Evolutionary conservation across 2,113 vertebrate species (phyloP).

Genomic region (Megaceryle torquata): DNA sequence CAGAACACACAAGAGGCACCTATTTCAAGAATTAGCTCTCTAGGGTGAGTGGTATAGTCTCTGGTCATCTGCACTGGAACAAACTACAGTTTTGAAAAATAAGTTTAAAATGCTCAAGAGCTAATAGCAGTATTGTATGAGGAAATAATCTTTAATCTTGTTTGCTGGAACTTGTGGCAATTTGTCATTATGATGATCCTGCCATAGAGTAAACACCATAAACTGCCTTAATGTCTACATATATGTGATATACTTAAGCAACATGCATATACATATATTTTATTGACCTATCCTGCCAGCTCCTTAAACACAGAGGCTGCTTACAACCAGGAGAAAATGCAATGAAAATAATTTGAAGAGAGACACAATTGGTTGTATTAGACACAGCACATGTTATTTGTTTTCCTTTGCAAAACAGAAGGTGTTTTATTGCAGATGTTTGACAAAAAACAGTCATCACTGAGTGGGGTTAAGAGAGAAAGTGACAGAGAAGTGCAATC

Average conservation of each 20-base stretch:
- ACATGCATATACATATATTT: not conserved
- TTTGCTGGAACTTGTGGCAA: not conserved
- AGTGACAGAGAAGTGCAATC: not conserved
- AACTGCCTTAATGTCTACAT: not conserved
- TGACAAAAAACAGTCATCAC: not conserved
- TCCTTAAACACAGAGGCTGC: conserved; percentile 25
- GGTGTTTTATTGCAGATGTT: not conserved
- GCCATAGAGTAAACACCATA: not conserved
- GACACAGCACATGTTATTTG: conserved; percentile 42
- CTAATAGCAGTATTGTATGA: not conserved
- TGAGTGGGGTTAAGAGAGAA: not conserved
- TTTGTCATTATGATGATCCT: not conserved
- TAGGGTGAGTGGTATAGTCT: not conserved
- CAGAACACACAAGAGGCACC: not conserved
- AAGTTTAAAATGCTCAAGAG: not conserved
- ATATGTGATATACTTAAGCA: not conserved
- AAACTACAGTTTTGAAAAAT: not conserved
- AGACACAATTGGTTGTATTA: conserved; percentile 6
- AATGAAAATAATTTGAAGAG: conserved; percentile 15
- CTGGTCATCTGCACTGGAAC: not conserved
- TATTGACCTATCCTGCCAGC: conserved; percentile 40
- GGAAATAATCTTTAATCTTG: not conserved
- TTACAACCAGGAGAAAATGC: conserved; percentile 1
- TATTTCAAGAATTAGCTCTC: not conserved
- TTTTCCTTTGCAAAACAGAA: conserved; percentile 8